phyloP scores from a whole-genome alignment of 2,888 invertebrate species.

The Kuschelorhynchus macadamiae region DNA sequence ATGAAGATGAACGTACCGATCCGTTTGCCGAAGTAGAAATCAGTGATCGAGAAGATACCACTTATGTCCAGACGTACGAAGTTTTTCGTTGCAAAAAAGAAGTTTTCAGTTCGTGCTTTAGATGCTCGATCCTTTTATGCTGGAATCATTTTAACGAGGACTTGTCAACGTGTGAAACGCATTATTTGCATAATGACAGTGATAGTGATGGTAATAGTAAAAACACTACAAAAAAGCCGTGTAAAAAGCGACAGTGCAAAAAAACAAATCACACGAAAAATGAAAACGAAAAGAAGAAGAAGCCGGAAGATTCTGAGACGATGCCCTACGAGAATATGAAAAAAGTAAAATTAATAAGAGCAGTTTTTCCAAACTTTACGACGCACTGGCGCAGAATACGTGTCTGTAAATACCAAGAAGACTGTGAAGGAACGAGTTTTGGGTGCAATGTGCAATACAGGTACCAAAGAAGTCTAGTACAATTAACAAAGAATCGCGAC shows the following conservation, averaged over 20 bases:
- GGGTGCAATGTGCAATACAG: constrained; percentile 7
- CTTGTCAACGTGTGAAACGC: not conserved
- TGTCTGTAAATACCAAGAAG: constrained; percentile 4
- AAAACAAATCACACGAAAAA: not conserved
- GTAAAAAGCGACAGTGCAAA: no score
- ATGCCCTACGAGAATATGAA: constrained; percentile 4
- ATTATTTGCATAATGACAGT: not conserved
- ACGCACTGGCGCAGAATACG: constrained; percentile 7
- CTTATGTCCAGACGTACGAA: no score
- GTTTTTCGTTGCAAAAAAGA: no score
- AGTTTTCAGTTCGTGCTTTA: not conserved
- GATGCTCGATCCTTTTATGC: not conserved
- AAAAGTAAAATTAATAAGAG: not conserved
- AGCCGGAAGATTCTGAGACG: constrained; percentile 7
- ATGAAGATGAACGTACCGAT: no score
- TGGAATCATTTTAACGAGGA: not conserved
- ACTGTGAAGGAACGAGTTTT: not conserved
- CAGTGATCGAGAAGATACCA: no score
- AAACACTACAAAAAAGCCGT: no score
- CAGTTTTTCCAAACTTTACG: constrained; percentile 7
- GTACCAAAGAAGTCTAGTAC: constrained; percentile 17
- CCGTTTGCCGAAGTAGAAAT: no score
- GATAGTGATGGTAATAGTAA: no score
- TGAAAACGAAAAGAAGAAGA: not conserved
- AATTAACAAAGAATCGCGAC: constrained; percentile 1